phyloP scores from a whole-genome alignment of 2,113 vertebrate genomes.

The Odontesthes bonariensis region DNA sequence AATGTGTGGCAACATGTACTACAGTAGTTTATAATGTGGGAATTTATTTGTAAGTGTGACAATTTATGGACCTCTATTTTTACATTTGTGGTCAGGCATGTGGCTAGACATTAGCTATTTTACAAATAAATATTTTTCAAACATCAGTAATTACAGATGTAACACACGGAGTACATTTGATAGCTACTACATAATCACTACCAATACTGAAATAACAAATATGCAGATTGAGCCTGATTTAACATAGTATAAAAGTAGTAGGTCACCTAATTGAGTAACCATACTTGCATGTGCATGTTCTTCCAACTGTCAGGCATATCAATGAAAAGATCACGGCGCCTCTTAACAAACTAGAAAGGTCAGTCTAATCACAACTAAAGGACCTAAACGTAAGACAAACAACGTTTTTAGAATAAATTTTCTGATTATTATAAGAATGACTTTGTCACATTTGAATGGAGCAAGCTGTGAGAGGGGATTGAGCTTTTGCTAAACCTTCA shows the following conservation, averaged over 20 bases:
- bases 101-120: not conserved
- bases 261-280: not conserved
- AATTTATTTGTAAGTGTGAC: not conserved
- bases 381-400: not conserved
- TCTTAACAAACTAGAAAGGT: not conserved
- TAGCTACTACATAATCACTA: not conserved
- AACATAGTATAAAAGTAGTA: not conserved
- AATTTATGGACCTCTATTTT: constrained; percentile 2
- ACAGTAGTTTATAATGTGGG: not conserved
- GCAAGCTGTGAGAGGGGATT: constrained; percentile 5
- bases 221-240: not conserved
- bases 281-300: constrained; percentile 23
- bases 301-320: constrained; percentile 35
- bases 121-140: not conserved
- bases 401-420: constrained; percentile 7
- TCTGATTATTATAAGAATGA: constrained; percentile 14
- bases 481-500: constrained; percentile 1
- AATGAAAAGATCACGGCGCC: not conserved
- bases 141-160: not conserved
- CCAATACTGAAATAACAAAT: not conserved
- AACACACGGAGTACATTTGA: not conserved
- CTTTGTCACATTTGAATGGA: not conserved
- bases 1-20: not conserved
- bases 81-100: not conserved
- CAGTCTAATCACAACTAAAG: constrained; percentile 8